Evolutionary conservation across 2,888 invertebrate species (phyloP), one percentile per base, ranked within the genome.

Genomic region (Brachycybe producta): DNA sequence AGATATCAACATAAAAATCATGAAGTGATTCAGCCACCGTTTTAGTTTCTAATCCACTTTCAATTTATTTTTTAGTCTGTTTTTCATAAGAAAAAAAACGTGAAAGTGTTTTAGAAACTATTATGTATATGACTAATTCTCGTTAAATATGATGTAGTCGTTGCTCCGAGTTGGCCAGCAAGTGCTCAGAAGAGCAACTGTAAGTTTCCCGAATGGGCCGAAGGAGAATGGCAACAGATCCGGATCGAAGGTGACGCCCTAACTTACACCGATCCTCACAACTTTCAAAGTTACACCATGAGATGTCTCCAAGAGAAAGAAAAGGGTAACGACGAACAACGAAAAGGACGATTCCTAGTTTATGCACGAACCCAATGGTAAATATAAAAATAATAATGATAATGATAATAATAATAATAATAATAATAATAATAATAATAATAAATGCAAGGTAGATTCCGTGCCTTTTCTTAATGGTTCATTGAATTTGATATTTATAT

Each of bases 201-300:
- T 56, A 73, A 72, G 53, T 78, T 77, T 61, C 78, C 78, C 1
- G 70, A 73, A 54, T 78, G 77, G 77, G 70, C 76, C 55, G 71
- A 74, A 56, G 78, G 78, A 27, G 65, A 73, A 49, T 79, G 78
- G 78, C 75, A 77, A 63, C 71, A 77, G 56, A 61, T 74, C 5
- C 61, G 65, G 38, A 68, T 75, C 8, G 65, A 69, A 23, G 68
- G 70, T 43, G 67, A 67, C 53, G 67, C 67, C 1, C 65, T 75
- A 51, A 54, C 58, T 34, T 75, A 72, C 61, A 69, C 68, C 58
- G 74, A 75, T 61, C 71, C 70, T 43, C 61, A 64, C 4, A 68
- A 70, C 15, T 74, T 73, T 57, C 72, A 72, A 60, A 72, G 73
- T 1, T 72, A 72, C 58, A 71, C 71, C 2, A 70, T 73, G 51